Conservation (phyloP, 2,113 vertebrate genomes). For the Regulus satrapa region DNA sequence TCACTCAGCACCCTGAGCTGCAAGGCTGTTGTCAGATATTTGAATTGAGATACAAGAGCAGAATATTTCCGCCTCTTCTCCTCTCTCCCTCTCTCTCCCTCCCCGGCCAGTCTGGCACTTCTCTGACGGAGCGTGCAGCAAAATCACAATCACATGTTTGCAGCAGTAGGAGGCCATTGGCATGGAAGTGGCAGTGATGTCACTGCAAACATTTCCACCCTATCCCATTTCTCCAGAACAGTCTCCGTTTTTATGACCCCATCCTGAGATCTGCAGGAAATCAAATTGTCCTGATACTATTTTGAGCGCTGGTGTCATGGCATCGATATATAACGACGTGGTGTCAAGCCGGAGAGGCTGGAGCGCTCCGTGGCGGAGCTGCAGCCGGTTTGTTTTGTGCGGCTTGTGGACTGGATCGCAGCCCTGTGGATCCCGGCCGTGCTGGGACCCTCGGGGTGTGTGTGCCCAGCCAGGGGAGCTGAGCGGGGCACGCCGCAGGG, state of each 20-base stretch:
- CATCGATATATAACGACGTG: not conserved
- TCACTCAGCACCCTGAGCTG: not conserved
- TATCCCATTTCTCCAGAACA: conserved; percentile 57
- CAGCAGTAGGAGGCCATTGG: conserved; percentile 61
- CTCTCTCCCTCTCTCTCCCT: conserved; percentile 14
- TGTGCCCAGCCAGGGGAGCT: not conserved
- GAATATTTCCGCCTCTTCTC: conserved; percentile 41
- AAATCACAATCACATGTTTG: conserved; percentile 68
- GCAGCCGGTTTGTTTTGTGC: not conserved
- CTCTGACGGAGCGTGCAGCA: conserved; percentile 55
- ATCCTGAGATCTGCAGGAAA: conserved; percentile 66
- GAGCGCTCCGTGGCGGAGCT: not conserved
- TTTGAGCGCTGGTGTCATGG: conserved; percentile 51
- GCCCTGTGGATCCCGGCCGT: not conserved
- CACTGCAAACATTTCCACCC: conserved; percentile 62
- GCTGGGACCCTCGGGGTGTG: not conserved
- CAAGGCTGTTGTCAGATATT: conserved; percentile 15
- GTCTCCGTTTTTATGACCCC: conserved; percentile 66
- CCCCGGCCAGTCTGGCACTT: conserved; percentile 36
- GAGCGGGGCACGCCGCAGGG: not conserved
- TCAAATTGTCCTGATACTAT: conserved; percentile 63
- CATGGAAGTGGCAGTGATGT: conserved; percentile 61
- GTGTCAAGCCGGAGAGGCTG: not conserved
- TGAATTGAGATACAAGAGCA: conserved; percentile 36
- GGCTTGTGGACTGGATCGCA: not conserved